Percentiles rank a stretch among this genome's conserved stretches.
Evolutionary conservation across 2,888 invertebrate species (phyloP).

Genomic region (Cotesia congregata): DNA sequence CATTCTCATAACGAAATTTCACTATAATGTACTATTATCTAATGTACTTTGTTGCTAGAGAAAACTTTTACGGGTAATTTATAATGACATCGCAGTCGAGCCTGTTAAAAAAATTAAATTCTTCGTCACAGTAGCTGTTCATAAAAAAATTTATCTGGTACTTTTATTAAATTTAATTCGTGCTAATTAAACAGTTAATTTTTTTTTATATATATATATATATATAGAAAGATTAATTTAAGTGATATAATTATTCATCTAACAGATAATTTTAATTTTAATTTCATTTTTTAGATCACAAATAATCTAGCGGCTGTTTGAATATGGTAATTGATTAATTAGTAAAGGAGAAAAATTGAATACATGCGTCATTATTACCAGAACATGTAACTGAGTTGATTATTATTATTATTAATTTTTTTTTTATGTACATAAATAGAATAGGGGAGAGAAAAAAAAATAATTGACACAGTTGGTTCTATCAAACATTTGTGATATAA

Average conservation of each 20-base stretch:
- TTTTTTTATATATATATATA: too few species aligned
- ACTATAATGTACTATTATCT: background rate
- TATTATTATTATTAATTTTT: background rate
- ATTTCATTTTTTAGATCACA: too few species aligned
- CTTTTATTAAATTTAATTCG: background rate
- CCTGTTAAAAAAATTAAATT: background rate
- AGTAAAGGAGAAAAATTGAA: too few species aligned
- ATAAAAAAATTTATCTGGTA: background rate
- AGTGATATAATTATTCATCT: background rate
- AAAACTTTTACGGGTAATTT: constrained; percentile 12
- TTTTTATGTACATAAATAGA: background rate
- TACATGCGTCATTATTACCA: too few species aligned
- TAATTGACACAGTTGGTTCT: background rate
- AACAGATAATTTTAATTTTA: background rate
- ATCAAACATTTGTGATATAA: background rate
- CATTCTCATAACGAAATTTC: constrained; percentile 9
- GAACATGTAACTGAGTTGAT: background rate
- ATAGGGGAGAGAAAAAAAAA: background rate
- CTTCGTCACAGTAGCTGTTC: background rate
- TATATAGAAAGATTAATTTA: background rate
- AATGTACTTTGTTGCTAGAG: constrained; percentile 11
- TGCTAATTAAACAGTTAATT: background rate
- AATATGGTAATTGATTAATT: too few species aligned
- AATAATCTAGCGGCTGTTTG: too few species aligned
- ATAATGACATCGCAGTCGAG: background rate